These are phyloP conservation scores for Caenorhabditis becei DNA, from an alignment of 2,888 invertebrate genomes.

Conservation along the genomic window DNA sequence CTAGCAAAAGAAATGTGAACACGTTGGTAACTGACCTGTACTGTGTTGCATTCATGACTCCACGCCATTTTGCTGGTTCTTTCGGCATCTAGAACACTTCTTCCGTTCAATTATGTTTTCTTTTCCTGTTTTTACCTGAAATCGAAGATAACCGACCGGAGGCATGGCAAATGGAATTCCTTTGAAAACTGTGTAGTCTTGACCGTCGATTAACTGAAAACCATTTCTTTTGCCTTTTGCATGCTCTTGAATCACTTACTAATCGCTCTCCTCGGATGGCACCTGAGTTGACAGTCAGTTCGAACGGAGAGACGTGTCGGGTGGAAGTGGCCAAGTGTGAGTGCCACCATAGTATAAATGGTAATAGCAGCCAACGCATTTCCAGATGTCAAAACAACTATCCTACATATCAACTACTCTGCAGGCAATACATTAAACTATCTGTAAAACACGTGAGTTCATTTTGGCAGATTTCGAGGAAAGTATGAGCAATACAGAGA, in stretches of 20 bases:
- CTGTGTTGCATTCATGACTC: constrained; percentile 82
- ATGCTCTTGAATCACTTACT: constrained; percentile 52
- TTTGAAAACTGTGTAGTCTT: constrained; percentile 81
- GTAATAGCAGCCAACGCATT: constrained; percentile 63
- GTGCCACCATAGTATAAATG: constrained; percentile 63
- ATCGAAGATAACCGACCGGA: constrained; percentile 81
- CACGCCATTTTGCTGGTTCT: constrained; percentile 81
- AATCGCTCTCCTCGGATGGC: constrained; percentile 80
- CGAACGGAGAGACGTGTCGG: constrained; percentile 72
- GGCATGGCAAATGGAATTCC: constrained; percentile 82
- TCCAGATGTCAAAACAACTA: constrained; percentile 57
- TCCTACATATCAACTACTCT: constrained; percentile 64
- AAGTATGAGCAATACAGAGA: background rate
- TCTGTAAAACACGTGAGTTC: constrained; percentile 20
- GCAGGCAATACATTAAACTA: constrained; percentile 58
- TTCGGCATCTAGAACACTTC: constrained; percentile 75
- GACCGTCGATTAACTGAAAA: constrained; percentile 67
- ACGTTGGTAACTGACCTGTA: constrained; percentile 76
- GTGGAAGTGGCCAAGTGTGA: constrained; percentile 46
- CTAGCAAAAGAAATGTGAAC: too few species aligned
- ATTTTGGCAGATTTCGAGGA: background rate
- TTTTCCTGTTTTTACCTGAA: constrained; percentile 73
- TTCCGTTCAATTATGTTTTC: background rate
- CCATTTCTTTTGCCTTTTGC: background rate
- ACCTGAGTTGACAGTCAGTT: constrained; percentile 80